A percentile compares a stretch with the other conserved stretches of the same genome.
phyloP scores from a whole-genome alignment of 2,797 vertebrate genomes.

The Pitangus sulphuratus region DNA sequence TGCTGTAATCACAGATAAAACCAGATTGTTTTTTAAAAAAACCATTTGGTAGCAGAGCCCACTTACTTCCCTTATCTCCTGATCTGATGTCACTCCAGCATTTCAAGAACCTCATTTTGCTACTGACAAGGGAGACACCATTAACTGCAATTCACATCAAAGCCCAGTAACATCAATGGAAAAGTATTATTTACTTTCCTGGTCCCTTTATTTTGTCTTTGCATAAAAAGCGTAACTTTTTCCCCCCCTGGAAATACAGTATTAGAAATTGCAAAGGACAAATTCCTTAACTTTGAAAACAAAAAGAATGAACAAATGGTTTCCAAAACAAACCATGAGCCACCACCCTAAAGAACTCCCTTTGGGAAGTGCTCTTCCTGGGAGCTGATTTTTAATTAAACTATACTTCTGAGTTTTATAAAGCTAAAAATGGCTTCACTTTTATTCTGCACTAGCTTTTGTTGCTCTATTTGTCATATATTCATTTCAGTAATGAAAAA shows the following conservation, averaged over 20 bases:
- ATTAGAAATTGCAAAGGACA: neutral
- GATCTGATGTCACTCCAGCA: neutral
- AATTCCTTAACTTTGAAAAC: neutral
- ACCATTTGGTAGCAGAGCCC: neutral
- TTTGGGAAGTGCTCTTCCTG: neutral
- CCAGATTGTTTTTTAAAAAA: neutral
- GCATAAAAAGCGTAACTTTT: neutral
- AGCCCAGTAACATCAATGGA: neutral
- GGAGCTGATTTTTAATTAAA: neutral
- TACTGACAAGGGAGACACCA: neutral
- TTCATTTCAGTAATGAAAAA: neutral
- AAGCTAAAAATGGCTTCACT: neutral
- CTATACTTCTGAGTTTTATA: neutral
- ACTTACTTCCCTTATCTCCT: neutral
- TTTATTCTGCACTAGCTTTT: neutral
- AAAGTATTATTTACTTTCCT: neutral
- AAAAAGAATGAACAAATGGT: neutral
- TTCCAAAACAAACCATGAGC: neutral
- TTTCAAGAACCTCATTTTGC: neutral
- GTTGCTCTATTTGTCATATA: neutral
- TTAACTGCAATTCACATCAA: neutral
- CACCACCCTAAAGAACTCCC: neutral
- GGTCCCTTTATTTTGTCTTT: neutral
- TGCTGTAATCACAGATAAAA: neutral
- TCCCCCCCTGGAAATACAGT: neutral